Evolutionary conservation across 2,888 invertebrate genomes (phyloP).

Genomic region (Conomelus anceps): DNA sequence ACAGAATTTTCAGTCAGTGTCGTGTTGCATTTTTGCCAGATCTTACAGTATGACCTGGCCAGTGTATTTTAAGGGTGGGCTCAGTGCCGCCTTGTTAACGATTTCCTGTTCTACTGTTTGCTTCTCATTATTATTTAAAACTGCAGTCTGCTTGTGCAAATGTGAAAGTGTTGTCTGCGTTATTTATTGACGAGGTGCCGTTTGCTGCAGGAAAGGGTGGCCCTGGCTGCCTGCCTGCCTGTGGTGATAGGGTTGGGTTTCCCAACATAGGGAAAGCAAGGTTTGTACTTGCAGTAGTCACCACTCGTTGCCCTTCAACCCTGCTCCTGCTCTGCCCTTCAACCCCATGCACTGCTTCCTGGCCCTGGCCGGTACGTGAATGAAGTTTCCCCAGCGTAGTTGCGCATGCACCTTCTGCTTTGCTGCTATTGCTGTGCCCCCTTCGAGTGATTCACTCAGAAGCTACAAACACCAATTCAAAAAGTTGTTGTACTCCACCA

Average conservation of each 20-base stretch:
- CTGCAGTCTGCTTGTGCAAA: background rate
- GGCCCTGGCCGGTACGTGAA: background rate
- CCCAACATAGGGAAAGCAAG: background rate
- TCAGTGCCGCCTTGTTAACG: background rate
- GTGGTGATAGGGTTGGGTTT: background rate
- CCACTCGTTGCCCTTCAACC: slow-evolving; percentile 30
- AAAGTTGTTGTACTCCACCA: background rate
- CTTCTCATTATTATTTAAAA: background rate
- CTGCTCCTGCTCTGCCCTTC: slow-evolving; percentile 18
- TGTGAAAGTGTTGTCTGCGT: slow-evolving; percentile 26
- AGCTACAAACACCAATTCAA: slow-evolving; percentile 10
- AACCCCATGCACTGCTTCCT: background rate
- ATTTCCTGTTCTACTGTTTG: background rate
- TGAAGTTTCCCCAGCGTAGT: background rate
- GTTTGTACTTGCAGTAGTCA: slow-evolving; percentile 23
- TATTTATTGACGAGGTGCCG: slow-evolving; percentile 24
- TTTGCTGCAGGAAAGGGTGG: slow-evolving; percentile 34
- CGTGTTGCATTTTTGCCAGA: too few species aligned
- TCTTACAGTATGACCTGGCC: background rate
- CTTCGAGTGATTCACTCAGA: background rate
- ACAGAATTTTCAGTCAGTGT: background rate
- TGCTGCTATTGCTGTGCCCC: background rate
- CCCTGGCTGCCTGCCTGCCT: slow-evolving; percentile 12
- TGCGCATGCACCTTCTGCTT: background rate
- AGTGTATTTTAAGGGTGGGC: background rate